phyloP scores from a whole-genome alignment of 1,140 invertebrate species.

The Lordiphosa collinella region DNA sequence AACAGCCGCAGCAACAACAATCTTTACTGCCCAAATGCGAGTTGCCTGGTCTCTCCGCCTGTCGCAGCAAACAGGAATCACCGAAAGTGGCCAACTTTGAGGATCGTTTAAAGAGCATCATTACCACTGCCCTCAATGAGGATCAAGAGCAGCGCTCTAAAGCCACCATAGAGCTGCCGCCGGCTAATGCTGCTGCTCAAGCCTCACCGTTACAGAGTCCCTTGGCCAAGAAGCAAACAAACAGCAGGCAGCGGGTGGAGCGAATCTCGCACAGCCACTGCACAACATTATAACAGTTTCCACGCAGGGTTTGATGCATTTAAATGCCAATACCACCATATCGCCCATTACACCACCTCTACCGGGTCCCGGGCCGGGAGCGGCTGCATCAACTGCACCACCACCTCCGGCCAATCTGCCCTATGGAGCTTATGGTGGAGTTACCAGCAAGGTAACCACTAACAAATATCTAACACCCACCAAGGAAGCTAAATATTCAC shows the following conservation, averaged over 20 bases:
- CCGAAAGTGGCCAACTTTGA: slow-evolving; percentile 93
- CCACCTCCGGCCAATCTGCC: slow-evolving; percentile 62
- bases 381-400: slow-evolving; percentile 76
- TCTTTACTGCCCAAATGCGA: slow-evolving; percentile 53
- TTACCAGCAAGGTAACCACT: slow-evolving; percentile 13
- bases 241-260: slow-evolving; percentile 29
- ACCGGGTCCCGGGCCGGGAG: slow-evolving; percentile 54
- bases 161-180: slow-evolving; percentile 29
- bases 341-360: slow-evolving; percentile 78
- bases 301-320: slow-evolving; percentile 74
- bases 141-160: slow-evolving; percentile 84
- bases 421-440: slow-evolving; percentile 42
- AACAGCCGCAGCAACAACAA: slow-evolving; percentile 5
- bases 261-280: slow-evolving; percentile 28
- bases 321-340: slow-evolving; percentile 74
- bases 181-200: slow-evolving; percentile 6
- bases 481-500: slow-evolving; percentile 53
- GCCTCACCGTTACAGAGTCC: slow-evolving; percentile 53
- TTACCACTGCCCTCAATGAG: slow-evolving; percentile 93
- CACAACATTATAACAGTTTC: slow-evolving; percentile 74
- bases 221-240: slow-evolving; percentile 68
- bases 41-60: slow-evolving; percentile 24
- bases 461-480: slow-evolving; percentile 32
- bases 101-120: slow-evolving; percentile 94
- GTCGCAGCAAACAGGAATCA: slow-evolving; percentile 82